Base-by-base conservation (phyloP, 2,113 vertebrate genomes). In the Calidris pugnax region DNA sequence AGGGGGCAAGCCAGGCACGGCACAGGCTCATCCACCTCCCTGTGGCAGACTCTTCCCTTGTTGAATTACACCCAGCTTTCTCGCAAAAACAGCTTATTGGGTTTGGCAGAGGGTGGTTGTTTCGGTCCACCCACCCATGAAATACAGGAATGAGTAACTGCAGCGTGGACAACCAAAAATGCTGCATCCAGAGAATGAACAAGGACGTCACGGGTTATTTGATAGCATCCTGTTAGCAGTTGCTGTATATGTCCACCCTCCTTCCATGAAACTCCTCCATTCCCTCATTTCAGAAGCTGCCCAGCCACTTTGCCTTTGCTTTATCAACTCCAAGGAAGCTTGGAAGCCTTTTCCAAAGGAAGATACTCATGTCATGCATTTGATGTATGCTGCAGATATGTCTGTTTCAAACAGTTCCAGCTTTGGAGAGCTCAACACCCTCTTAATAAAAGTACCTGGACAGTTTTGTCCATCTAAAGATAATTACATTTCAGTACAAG, bases 221-320 rank as follows among this genome's bases (percentile, higher is more conserved):
- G 0, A 7, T 0, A 39, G 35, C 17, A 51, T 26, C 23, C 91
- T 9, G 6, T 18, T 10, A 45, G 77, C 9, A 2, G 26, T 22
- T 20, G 3, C 27, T 4, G 16, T 30, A 37, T 12, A 2, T 3
- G 5, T n/a, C 35, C 11, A 59, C 33, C 6, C 30, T 88, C 37
- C 60, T 57, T 17, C 27, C 55, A 30, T 10, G n/a, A 51, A 89
- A 45, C 7, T n/a, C 86, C 24, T 53, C 30, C 14, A 11, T 51
- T 51, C n/a, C 30, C 37, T 23, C 17, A 59, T 59, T 78, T 90
- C 4, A 1, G 33, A 64, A 82, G 41, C 41, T 73, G 37, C 57
- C 27, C 51, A 24, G 28, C 7, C 33, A 26, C 43, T 74, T 47
- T 19, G 32, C 26, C 33, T 87, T 73, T 47, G 19, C 47, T 28